Conservation (phyloP, 2,888 invertebrate genomes). For the Oscheius sp. region DNA sequence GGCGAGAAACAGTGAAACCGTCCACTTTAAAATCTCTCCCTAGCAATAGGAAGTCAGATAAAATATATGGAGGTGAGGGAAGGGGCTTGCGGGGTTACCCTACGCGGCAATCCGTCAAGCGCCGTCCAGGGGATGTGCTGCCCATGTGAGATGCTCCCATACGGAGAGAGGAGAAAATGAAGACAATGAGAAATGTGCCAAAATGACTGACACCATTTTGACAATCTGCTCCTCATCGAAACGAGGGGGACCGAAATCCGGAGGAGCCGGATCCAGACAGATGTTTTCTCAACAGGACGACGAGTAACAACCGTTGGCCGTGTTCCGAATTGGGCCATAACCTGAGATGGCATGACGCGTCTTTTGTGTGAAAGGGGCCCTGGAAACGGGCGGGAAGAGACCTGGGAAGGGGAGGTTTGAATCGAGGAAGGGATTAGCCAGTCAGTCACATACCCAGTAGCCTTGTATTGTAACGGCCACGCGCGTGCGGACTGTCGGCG, state of each 20-base stretch:
- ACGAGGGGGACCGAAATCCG: no score
- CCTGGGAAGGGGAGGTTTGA: neutral
- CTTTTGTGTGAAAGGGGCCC: slow-evolving; percentile 18
- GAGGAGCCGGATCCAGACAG: neutral
- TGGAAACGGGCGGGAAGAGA: slow-evolving; percentile 11
- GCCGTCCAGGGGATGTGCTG: slow-evolving; percentile 19
- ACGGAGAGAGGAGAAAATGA: neutral
- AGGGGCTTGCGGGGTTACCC: slow-evolving; percentile 19
- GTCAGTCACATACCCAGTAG: neutral
- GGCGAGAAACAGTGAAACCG: neutral
- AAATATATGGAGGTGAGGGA: neutral
- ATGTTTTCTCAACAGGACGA: slow-evolving; percentile 9
- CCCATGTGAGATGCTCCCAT: neutral
- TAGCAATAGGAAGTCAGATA: no score
- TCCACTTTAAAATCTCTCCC: no score
- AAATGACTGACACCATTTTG: no score
- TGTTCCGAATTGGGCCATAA: slow-evolving; percentile 30
- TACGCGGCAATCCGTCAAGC: slow-evolving; percentile 35
- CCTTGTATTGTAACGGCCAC: slow-evolving; percentile 28
- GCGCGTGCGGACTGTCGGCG: slow-evolving; percentile 18
- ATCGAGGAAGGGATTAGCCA: slow-evolving; percentile 5
- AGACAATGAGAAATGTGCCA: slow-evolving; percentile 29
- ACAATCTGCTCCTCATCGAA: neutral
- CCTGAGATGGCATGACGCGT: slow-evolving; percentile 33
- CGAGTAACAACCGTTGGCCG: slow-evolving; percentile 1